Evolutionary conservation across 1,140 invertebrate species (phyloP).

Genomic region (Aporrectodea caliginosa): DNA sequence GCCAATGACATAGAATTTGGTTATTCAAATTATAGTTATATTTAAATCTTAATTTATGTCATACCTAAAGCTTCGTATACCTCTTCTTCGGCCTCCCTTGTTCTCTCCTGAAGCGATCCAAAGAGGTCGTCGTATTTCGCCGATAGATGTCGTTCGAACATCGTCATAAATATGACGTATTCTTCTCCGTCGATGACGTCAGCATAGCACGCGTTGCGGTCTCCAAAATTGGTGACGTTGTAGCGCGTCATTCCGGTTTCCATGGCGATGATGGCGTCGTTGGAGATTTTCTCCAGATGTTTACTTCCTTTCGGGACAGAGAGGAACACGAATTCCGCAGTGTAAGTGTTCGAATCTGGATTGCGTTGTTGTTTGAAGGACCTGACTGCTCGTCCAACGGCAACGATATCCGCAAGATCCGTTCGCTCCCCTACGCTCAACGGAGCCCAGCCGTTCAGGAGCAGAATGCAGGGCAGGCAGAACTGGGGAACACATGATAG

Average conservation of each 20-base stretch:
- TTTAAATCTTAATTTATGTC: background rate
- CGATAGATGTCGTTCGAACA: conserved; percentile 45
- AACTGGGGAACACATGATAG: background rate
- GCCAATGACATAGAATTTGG: too few species aligned
- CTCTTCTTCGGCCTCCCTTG: background rate
- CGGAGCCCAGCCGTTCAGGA: conserved; percentile 52
- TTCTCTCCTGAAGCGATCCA: conserved; percentile 46
- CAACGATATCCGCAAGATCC: conserved; percentile 44
- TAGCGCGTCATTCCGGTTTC: conserved; percentile 33
- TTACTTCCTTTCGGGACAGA: conserved; percentile 47
- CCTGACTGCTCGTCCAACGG: conserved; percentile 38
- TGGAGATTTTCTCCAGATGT: background rate
- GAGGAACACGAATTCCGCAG: conserved; percentile 42
- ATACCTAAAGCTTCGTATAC: conserved; percentile 3
- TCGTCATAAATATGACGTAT: conserved; percentile 51
- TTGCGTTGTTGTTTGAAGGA: conserved; percentile 44
- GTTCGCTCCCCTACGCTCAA: conserved; percentile 46
- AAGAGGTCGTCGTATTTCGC: conserved; percentile 55
- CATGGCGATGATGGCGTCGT: background rate
- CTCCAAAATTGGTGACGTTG: conserved; percentile 53
- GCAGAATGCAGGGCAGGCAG: conserved; percentile 41
- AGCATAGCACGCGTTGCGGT: conserved; percentile 50
- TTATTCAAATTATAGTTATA: background rate
- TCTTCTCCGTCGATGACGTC: conserved; percentile 43
- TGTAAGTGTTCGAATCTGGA: conserved; percentile 42